A percentile compares a stretch with the other conserved stretches of the same genome.
Conservation (phyloP, 2,888 invertebrate species). For the Heterodera filipjevi region DNA sequence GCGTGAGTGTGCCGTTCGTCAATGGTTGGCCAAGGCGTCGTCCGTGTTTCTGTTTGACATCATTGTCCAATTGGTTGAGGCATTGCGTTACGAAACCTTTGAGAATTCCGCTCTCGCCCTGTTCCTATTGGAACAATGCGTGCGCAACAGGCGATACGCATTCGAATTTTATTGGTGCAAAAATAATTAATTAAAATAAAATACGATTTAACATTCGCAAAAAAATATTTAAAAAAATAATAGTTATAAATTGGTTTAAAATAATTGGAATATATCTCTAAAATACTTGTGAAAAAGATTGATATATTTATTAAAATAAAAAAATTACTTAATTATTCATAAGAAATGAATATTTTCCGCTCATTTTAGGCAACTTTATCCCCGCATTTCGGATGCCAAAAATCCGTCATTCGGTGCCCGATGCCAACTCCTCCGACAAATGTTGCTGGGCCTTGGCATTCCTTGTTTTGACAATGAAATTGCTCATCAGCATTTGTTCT, state of each 20-base stretch:
- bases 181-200: conserved; percentile 45
- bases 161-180: conserved; percentile 88
- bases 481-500: conserved; percentile 42
- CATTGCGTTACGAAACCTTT: conserved; percentile 78
- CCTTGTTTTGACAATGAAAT: conserved; percentile 43
- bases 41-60: conserved; percentile 76
- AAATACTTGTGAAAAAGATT: conserved; percentile 5
- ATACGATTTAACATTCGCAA: background rate
- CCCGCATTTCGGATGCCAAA: conserved; percentile 65
- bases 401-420: conserved; percentile 70
- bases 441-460: conserved; percentile 83
- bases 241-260: too few species aligned
- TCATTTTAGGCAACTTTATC: conserved; percentile 67
- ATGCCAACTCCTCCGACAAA: conserved; percentile 83
- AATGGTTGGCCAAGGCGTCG: conserved; percentile 76
- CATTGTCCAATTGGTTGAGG: conserved; percentile 77
- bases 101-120: conserved; percentile 84
- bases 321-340: background rate
- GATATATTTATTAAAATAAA: background rate
- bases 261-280: too few species aligned
- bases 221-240: background rate
- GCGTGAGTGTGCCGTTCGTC: conserved; percentile 79
- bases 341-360: background rate
- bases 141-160: conserved; percentile 85
- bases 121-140: conserved; percentile 80